Evolutionary conservation across 2,113 vertebrate genomes (phyloP), one percentile per base, ranked within the genome.

Genomic region (Grammomys surdaster): DNA sequence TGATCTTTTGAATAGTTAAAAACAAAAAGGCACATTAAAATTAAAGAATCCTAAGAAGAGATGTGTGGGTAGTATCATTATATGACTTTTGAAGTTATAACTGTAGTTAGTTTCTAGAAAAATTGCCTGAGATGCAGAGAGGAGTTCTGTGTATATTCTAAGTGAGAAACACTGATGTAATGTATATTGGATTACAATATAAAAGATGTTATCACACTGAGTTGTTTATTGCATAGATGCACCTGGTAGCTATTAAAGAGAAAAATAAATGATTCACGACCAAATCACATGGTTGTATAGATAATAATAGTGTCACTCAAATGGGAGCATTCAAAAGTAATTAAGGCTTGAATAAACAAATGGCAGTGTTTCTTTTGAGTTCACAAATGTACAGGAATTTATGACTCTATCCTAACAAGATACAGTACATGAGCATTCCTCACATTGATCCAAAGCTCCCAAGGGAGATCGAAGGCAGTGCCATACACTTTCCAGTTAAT

Each of bases 51-150:
- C 46, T 20, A 22, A 69, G 17, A 14, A 11, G 20, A 8, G 16
- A 5, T 13, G 24, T 0, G 6, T 67, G 28, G 11, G 28, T 9
- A 33, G 16, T 12, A 22, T 1, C 5, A 7, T 88, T 70, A 8
- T 9, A 56, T 36, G 36, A 86, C 5, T 33, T 91, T 81, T 46
- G 43, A 86, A 91, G 73, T 14, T 20, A 1, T 16, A 40, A 20
- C 28, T 80, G 6, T 0, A 2, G 33, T 6, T 46, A 19, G 19
- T 5, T 28, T 89, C 77, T 76, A 86, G 48, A 65, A 31, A 91
- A 60, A 93, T 76, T 24, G 5, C 2, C 22, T 67, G n/a, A 77
- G 16, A 48, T 77, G 20, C 5, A 51, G 40, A 43, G 60, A 67
- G 1, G 1, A 22, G 10, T 48, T 31, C 11, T n/a, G 65, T 90